Base-by-base conservation (phyloP, 2,113 vertebrate genomes). In the Leiothrix lutea region DNA sequence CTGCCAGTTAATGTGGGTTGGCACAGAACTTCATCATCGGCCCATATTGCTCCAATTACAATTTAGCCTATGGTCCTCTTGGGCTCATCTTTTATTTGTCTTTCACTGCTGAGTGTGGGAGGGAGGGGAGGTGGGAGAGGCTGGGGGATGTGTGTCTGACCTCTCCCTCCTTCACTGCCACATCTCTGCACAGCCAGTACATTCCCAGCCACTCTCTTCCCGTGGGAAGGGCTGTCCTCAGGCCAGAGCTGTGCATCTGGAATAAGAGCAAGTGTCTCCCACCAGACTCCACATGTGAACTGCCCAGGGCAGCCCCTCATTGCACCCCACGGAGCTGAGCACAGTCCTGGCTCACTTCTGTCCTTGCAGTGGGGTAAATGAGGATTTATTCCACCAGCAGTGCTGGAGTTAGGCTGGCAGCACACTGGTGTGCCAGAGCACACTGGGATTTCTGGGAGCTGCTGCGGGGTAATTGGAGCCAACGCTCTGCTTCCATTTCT, bases 21-120 rank as follows among this genome's bases (percentile, higher is more conserved):
- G 97, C 97, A 97, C 94, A 65, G 85, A 92, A 86, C 94, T 97
- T 95, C 83, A 92, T 94, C 94, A 97, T 94, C 18, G 5, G 94
- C 75, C 96, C 97, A 97, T 97, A 97, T 97, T 97, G 95, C 95
- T 97, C 97, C 97, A 97, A 98, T 98, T 98, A 97, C 97, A 95
- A 54, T 96, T 87, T 84, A 95, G 92, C 94, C 96, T 86, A 91
- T 54, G 90, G 96, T 77, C 84, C 94, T 95, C 94, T 77, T 70
- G 95, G 92, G 85, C 78, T 71, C 48, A 19, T 92, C 94, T 97
- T 97, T 92, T 80, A 81, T 90, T 75, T 67, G 91, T 72, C 86
- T 94, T 71, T 70, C 77, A 77, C 33, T 85, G 78, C 65, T 25
- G 19, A 83, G 66, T 4, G 24, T 15, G 8, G 70, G 86, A 66